phyloP scores from a whole-genome alignment of 2,888 invertebrate species.

The Drosophila borborema region DNA sequence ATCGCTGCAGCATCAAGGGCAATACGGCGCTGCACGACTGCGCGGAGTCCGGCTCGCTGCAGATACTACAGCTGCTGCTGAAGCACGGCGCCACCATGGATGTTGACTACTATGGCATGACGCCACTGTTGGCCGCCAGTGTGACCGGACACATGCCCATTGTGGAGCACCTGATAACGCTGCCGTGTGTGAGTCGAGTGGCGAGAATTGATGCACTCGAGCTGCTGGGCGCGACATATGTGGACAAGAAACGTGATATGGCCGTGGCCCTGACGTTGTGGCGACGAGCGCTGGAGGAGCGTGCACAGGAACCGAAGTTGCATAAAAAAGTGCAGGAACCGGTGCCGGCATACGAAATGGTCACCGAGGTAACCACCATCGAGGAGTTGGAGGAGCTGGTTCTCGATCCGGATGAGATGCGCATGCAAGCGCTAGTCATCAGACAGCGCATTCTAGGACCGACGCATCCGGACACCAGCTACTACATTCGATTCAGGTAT shows the following conservation, averaged over 20 bases:
- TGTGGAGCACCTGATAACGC: constrained; percentile 94
- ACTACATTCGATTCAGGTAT: constrained; percentile 94
- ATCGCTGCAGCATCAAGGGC: constrained; percentile 94
- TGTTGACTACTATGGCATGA: constrained; percentile 98
- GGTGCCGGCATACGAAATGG: constrained; percentile 95
- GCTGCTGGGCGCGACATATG: constrained; percentile 96
- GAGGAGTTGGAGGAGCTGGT: constrained; percentile 94
- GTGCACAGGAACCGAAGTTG: constrained; percentile 89
- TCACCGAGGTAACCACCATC: constrained; percentile 91
- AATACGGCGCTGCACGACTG: constrained; percentile 99
- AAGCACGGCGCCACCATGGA: constrained; percentile 96
- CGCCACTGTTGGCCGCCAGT: constrained; percentile 96
- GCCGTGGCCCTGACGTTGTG: constrained; percentile 94
- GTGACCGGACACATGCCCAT: constrained; percentile 97
- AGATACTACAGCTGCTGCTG: constrained; percentile 95
- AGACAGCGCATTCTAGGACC: constrained; percentile 96
- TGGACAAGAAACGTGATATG: constrained; percentile 98
- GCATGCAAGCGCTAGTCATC: constrained; percentile 97
- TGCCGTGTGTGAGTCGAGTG: constrained; percentile 90
- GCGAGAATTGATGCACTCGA: constrained; percentile 96
- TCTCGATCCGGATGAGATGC: constrained; percentile 97
- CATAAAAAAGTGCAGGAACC: constrained; percentile 91
- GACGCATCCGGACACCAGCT: constrained; percentile 98
- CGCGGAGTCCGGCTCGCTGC: constrained; percentile 97
- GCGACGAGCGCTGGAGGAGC: constrained; percentile 96